Base-by-base conservation (phyloP, 2,888 invertebrate genomes). In the Ennomos quercinarius region DNA sequence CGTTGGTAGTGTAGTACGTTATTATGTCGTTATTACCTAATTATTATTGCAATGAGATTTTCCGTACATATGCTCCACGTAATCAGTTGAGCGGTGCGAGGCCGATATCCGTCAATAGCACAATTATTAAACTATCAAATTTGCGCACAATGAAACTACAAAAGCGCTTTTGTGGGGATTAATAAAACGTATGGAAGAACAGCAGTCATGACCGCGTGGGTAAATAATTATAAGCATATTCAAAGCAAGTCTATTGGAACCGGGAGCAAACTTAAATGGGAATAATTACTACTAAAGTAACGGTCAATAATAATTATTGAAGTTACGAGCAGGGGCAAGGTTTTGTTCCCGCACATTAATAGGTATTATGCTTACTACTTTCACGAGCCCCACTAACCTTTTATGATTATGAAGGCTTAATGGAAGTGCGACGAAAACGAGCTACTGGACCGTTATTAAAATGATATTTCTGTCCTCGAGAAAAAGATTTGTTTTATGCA, bases 381-480 rank as follows among this genome's bases (percentile, higher is more conserved):
- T 47, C 55, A 46, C 10, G 50, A 47, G 46, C 42, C 43, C 35
- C 34, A 45, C 42, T 54, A 46, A 51, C 54, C 27, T 60, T 60
- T 59, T 50, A 59, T 54, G 49, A 44, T 50, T 59, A 59, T 54
- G 49, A 59, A 40, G 45, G 54, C 41, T n/a, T 50, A 45, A 54
- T 45, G 59, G 27, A 49, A 54, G 39, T 45, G 35, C 39, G 47
- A 43, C 10, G 11, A 46, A 49, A 49, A 54, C 45, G 39, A 37
- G 44, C 53, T 38, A 17, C 44, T 54, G 47, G 39, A 50, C 34
- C 45, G 27, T 36, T 37, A 45, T 50, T 57, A 50, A 45, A 49
- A 40, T 40, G 36, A 36, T 42, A 44, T 3, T 44, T 35, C 17
- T 55, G 11, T 37, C 36, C 34, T 36, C 27, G 11, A 27, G 41